These are phyloP conservation scores for Gonioctena quinquepunctata DNA, from an alignment of 1,140 invertebrate genomes.

Conservation along the genomic window DNA sequence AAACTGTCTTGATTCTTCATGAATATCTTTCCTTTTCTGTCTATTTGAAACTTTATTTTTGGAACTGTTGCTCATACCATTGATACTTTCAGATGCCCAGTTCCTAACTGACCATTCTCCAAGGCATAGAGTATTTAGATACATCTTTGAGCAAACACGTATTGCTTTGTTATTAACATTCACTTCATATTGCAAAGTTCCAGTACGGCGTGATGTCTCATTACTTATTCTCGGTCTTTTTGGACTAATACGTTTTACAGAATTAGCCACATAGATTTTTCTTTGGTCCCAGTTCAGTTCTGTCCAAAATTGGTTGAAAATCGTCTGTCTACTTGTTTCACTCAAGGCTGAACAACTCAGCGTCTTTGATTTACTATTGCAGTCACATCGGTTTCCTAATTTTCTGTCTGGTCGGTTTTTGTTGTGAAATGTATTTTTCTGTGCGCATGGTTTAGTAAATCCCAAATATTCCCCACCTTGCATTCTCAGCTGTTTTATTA, in stretches of 20 bases:
- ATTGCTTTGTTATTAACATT: conserved; percentile 5
- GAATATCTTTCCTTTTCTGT: background rate
- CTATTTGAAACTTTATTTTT: background rate
- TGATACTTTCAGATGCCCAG: background rate
- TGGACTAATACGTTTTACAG: background rate
- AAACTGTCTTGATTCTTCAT: background rate
- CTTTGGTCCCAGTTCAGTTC: conserved; percentile 15
- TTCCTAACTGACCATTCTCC: conserved; percentile 14
- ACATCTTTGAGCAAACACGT: conserved; percentile 17
- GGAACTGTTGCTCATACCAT: conserved; percentile 7
- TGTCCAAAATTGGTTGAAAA: conserved; percentile 14
- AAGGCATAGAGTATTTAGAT: conserved; percentile 8
- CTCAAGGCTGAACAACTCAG: no score
- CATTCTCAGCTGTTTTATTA: no score
- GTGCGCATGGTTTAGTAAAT: no score
- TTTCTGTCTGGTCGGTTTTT: no score
- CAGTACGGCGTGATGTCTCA: conserved; percentile 1
- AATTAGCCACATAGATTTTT: conserved; percentile 9
- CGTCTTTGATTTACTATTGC: no score
- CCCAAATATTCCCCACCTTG: no score
- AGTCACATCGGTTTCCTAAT: no score
- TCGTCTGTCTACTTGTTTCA: conserved; percentile 14
- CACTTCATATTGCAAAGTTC: conserved; percentile 5
- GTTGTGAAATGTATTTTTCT: no score
- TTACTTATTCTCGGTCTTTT: background rate